Base-by-base conservation (phyloP, 2,888 invertebrate species). In the Clepsis dumicolana region DNA sequence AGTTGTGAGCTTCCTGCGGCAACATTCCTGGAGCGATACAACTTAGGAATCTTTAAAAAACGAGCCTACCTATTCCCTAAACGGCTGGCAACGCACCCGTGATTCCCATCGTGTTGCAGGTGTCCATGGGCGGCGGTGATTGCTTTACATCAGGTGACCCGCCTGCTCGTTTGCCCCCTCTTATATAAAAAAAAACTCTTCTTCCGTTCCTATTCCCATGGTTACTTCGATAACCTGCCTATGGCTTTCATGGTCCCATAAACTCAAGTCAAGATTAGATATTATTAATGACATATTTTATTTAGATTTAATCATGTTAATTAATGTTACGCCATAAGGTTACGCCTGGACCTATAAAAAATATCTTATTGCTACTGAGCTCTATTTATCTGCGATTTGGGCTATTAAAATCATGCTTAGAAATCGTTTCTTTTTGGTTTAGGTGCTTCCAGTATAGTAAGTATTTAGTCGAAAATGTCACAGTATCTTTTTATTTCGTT, bases 271-370 rank as follows among this genome's bases (percentile, higher is more conserved):
- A 44, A 61, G 61, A 61, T 61, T 35, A 66, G 38, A 65, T 65
- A 27, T 48, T 60, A 21, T 44, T 32, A 41, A 66, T 56, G 25
- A 12, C 48, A 21, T n/a, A 27, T 29, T 67, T 56, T 56, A 62
- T 62, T 56, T 38, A 18, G 41, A 16, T 65, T 54, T 65, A 53
- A 62, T 62, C 66, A 50, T 38, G 35, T 62, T 38, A 56, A 67
- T 66, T 29, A 48, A 53, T 62, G 66, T 48, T 56, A 54, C 62
- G 62, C 21, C 56, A 56, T 54, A 56, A 62, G 48, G 52, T 62
- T 62, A 16, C 61, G 62, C 54, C 62, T 38, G 48, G 12, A 8
- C 16, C 16, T n/a, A 44, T 50, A 62, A 62, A 62, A 54, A 1
- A 35, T 61, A 61, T 65, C 4, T 56, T 10, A 18, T 5, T 25